Percentiles rank a stretch among this genome's conserved stretches.
These are phyloP conservation scores for Taphrorychus bicolor DNA, from an alignment of 2,888 invertebrate genomes.

Conservation along the genomic window DNA sequence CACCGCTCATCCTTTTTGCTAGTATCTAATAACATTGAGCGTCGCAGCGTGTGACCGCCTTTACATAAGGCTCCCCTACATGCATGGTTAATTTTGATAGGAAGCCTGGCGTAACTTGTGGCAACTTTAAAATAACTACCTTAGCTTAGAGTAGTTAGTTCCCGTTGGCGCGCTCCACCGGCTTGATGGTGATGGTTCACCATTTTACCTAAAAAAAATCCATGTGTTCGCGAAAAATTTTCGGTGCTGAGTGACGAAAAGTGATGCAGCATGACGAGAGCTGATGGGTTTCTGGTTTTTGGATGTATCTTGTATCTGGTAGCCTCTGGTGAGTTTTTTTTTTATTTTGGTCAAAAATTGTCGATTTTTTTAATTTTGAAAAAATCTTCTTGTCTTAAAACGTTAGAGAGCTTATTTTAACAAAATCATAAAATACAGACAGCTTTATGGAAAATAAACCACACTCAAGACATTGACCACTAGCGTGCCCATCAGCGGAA, in stretches of 20 bases:
- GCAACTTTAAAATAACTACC: constrained; percentile 37
- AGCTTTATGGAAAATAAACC: too few relatives aligned
- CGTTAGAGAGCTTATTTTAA: background rate
- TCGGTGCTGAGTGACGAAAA: background rate
- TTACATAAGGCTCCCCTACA: constrained; percentile 24
- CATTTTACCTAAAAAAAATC: background rate
- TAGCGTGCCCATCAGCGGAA: constrained; percentile 39
- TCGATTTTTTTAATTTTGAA: too few relatives aligned
- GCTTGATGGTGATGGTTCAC: background rate
- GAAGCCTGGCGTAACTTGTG: constrained; percentile 38
- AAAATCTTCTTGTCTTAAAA: background rate
- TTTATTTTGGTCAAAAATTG: too few relatives aligned
- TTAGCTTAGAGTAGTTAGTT: too few relatives aligned
- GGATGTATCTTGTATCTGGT: background rate
- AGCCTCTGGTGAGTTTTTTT: background rate
- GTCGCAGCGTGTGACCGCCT: constrained; percentile 4
- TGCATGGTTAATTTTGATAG: constrained; percentile 35
- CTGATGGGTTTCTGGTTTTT: background rate
- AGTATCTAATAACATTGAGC: background rate
- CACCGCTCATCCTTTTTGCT: background rate
- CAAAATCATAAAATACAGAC: too few relatives aligned
- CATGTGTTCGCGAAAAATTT: constrained; percentile 1
- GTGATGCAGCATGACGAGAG: background rate
- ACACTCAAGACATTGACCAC: constrained; percentile 26
- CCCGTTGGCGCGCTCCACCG: constrained; percentile 9